Percentiles rank a stretch among this genome's conserved stretches.
Evolutionary conservation across 2,113 vertebrate species (phyloP).

Genomic region (Parus major): DNA sequence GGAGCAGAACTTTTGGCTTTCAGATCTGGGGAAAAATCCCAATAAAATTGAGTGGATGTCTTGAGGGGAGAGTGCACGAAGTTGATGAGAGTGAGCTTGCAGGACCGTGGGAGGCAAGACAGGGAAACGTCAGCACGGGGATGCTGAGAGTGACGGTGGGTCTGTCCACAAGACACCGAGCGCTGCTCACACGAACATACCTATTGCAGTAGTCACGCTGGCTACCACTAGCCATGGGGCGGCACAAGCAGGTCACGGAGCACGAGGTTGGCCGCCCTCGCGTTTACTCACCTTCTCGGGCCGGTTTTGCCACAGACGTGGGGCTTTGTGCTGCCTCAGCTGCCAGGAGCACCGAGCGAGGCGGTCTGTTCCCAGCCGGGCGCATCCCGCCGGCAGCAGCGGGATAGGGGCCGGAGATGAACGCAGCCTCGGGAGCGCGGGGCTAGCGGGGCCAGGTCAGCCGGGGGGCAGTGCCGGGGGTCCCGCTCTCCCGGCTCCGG

Average conservation of each 20-base stretch:
- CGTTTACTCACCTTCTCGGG: slow-evolving; percentile 17
- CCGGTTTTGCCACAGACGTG: slow-evolving; percentile 22
- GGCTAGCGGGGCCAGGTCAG: neutral
- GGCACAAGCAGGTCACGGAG: neutral
- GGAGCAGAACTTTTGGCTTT: neutral
- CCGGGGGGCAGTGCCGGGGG: neutral
- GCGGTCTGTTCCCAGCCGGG: neutral
- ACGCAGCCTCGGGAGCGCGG: neutral
- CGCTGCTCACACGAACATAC: neutral
- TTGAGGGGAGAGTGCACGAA: neutral
- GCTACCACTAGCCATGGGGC: neutral
- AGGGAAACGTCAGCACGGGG: rapidly evolving
- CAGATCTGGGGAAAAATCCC: neutral
- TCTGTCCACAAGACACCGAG: neutral
- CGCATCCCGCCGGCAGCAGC: neutral
- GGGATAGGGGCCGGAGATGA: rapidly evolving
- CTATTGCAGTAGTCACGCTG: neutral
- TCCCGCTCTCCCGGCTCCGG: neutral
- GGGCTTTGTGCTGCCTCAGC: slow-evolving; percentile 54
- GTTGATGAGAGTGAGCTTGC: neutral
- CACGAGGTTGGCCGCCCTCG: neutral
- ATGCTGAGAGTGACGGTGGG: neutral
- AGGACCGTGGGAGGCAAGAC: neutral
- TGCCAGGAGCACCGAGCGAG: neutral
- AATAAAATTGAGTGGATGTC: neutral